Evolutionary conservation across 2,797 vertebrate species (phyloP).

Genomic region (Etheostoma nigrum): DNA sequence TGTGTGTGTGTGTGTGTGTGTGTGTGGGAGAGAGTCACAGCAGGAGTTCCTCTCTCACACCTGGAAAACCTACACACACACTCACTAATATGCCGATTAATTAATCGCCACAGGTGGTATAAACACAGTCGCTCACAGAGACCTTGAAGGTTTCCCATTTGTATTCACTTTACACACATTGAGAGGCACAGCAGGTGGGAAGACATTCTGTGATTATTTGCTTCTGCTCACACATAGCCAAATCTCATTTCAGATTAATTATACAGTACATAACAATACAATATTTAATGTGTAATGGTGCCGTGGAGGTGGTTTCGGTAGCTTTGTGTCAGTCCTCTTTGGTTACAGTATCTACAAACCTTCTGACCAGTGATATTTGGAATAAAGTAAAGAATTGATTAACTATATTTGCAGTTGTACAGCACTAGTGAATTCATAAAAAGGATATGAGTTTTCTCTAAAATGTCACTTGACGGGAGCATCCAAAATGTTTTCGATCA

Average conservation of each 20-base stretch:
- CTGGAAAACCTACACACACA: slow-evolving; percentile 38
- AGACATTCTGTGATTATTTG: slow-evolving; percentile 51
- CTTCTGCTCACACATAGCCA: slow-evolving; percentile 41
- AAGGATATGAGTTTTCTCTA: neutral
- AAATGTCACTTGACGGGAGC: neutral
- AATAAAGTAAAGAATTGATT: neutral
- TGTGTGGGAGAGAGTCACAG: neutral
- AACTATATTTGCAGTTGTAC: neutral
- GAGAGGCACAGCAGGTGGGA: slow-evolving; percentile 52
- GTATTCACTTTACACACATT: slow-evolving; percentile 42
- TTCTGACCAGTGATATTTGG: neutral
- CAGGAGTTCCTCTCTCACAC: slow-evolving; percentile 30
- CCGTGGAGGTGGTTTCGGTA: neutral
- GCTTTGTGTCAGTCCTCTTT: neutral
- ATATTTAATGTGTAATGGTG: slow-evolving; percentile 4
- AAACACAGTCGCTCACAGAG: slow-evolving; percentile 27
- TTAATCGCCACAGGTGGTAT: slow-evolving; percentile 53
- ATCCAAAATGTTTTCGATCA: neutral
- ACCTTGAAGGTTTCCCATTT: slow-evolving; percentile 54
- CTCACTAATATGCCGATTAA: slow-evolving; percentile 45
- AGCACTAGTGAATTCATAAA: neutral
- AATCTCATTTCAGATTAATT: slow-evolving; percentile 45
- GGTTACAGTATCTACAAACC: neutral
- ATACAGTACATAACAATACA: slow-evolving; percentile 3
- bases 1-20: neutral